phyloP scores from a whole-genome alignment of 2,888 invertebrate species.

The Diarsia dahlii region DNA sequence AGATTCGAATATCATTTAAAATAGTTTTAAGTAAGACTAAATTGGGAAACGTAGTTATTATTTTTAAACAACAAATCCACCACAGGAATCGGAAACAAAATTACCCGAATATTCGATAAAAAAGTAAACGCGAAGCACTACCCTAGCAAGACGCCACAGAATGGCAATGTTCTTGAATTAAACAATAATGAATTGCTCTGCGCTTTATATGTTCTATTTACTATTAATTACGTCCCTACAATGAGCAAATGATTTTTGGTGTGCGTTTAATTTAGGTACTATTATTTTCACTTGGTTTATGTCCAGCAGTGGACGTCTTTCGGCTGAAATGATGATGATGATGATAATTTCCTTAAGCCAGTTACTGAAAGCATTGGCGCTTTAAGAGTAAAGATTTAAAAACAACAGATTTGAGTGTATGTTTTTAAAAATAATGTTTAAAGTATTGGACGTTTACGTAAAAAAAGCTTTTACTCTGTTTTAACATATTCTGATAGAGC shows the following conservation, averaged over 20 bases:
- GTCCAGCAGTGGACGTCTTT: too few relatives aligned
- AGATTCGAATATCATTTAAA: not conserved
- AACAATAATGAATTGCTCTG: not conserved
- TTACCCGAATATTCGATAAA: not conserved
- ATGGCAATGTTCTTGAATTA: slow-evolving; percentile 10
- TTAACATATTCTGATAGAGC: too few relatives aligned
- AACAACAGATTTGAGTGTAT: not conserved
- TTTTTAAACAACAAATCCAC: too few relatives aligned
- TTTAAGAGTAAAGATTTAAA: not conserved
- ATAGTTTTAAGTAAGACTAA: not conserved
- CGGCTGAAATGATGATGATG: too few relatives aligned
- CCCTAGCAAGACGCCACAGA: not conserved
- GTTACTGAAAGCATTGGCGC: not conserved
- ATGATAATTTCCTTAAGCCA: not conserved
- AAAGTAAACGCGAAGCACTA: not conserved
- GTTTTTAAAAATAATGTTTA: not conserved
- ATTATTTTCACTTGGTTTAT: too few relatives aligned
- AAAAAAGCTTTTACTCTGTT: too few relatives aligned
- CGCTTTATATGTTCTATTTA: not conserved
- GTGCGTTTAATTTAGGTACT: not conserved
- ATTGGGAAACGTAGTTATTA: not conserved
- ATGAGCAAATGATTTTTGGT: not conserved
- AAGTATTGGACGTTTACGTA: not conserved
- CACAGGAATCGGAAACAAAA: not conserved
- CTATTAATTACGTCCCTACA: too few relatives aligned